phyloP scores from a whole-genome alignment of 2,888 invertebrate species.

The Bedellia somnulentella region DNA sequence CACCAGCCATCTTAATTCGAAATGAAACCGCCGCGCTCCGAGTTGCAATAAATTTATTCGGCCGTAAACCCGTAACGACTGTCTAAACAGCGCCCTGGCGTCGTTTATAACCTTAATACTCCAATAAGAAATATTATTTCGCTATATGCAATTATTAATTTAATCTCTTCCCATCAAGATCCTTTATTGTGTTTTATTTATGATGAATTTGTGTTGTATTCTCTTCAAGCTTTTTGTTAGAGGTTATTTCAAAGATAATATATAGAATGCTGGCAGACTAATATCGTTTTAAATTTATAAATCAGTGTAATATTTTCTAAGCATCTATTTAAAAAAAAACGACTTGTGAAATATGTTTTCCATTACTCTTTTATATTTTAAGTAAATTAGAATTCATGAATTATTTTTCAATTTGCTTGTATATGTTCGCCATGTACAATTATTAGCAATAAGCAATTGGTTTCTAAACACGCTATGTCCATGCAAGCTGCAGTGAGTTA shows the following conservation, averaged over 20 bases:
- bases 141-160: slow-evolving; percentile 19
- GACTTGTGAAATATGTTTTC: no score
- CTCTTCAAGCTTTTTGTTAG: no score
- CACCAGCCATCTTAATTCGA: slow-evolving; percentile 46
- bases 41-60: slow-evolving; percentile 46
- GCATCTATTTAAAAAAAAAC: no score
- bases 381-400: background rate
- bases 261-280: no score
- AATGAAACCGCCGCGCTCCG: slow-evolving; percentile 42
- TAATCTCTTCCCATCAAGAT: slow-evolving; percentile 19
- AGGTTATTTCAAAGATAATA: no score
- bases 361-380: background rate
- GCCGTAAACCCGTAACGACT: slow-evolving; percentile 50
- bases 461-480: background rate
- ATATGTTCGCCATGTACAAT: background rate
- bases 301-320: no score
- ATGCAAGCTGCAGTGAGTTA: no score
- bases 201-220: no score
- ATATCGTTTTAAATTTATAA: no score
- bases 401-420: background rate
- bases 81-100: slow-evolving; percentile 52
- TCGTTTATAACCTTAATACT: slow-evolving; percentile 41
- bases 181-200: slow-evolving; percentile 1
- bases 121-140: slow-evolving; percentile 24
- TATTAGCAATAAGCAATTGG: background rate